These are phyloP conservation scores for Bombus cullumanus DNA, from an alignment of 1,140 invertebrate species.

Conservation along the genomic window DNA sequence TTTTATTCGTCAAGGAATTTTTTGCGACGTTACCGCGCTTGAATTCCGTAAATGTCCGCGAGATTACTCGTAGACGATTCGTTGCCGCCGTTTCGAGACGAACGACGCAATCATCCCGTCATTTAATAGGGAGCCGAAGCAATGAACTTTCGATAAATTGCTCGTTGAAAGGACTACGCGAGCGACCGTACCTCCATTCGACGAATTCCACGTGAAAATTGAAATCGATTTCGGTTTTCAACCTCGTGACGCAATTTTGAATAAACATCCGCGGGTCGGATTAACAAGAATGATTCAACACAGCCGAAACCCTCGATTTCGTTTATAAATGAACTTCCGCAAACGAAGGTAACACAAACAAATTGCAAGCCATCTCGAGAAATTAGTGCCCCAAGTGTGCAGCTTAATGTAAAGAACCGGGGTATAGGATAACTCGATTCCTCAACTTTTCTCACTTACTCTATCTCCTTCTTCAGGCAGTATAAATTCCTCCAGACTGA, in stretches of 20 bases:
- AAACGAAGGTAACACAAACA: background rate
- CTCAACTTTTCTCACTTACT: background rate
- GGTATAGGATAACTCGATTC: background rate
- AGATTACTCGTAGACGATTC: conserved; percentile 3
- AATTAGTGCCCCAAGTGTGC: background rate
- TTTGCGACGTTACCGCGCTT: too few species aligned
- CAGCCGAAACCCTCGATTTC: background rate
- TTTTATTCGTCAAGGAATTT: background rate
- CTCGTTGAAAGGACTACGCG: background rate
- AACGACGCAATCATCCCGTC: background rate
- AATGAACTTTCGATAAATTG: background rate
- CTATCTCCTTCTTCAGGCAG: background rate
- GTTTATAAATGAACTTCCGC: background rate
- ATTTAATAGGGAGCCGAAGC: background rate
- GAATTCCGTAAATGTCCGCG: background rate
- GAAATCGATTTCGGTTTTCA: background rate
- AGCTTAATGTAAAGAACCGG: background rate
- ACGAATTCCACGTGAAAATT: background rate
- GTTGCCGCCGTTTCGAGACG: too few species aligned
- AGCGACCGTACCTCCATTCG: too few species aligned
- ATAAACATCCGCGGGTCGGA: background rate
- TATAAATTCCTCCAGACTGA: background rate
- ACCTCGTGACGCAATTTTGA: background rate
- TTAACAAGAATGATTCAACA: background rate
- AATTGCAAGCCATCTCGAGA: background rate